phyloP scores from a whole-genome alignment of 2,113 vertebrate species.

The western clawed frog (Xenopus tropicalis) region DNA sequence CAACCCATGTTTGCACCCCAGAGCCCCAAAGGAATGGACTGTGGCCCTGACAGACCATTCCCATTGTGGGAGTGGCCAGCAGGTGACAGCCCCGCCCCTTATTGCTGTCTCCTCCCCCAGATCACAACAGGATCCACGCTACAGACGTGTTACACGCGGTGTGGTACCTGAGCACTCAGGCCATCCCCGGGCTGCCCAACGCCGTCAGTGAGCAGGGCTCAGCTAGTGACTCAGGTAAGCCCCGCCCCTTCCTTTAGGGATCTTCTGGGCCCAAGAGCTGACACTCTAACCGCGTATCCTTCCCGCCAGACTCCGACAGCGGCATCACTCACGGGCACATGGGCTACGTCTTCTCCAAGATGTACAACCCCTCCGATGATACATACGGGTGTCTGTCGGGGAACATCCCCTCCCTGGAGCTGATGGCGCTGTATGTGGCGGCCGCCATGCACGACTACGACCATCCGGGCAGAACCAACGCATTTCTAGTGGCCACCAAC shows the following conservation, averaged over 20 bases:
- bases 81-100: slow-evolving; percentile 58
- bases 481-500: slow-evolving; percentile 93
- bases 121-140: slow-evolving; percentile 96
- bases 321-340: slow-evolving; percentile 87
- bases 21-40: too few species aligned
- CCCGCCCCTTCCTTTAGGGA: not conserved
- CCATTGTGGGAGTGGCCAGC: slow-evolving; percentile 50
- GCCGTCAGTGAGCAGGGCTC: slow-evolving; percentile 80
- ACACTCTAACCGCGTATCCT: too few species aligned
- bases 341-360: slow-evolving; percentile 90
- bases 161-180: slow-evolving; percentile 94
- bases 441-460: slow-evolving; percentile 98
- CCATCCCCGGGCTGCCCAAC: slow-evolving; percentile 85
- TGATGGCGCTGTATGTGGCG: slow-evolving; percentile 97
- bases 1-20: too few species aligned
- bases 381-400: slow-evolving; percentile 88
- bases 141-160: slow-evolving; percentile 96
- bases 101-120: slow-evolving; percentile 58
- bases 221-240: slow-evolving; percentile 84
- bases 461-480: slow-evolving; percentile 93
- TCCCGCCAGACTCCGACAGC: slow-evolving; percentile 80
- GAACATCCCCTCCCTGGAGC: slow-evolving; percentile 92
- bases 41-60: too few species aligned
- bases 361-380: slow-evolving; percentile 75
- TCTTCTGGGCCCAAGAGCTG: too few species aligned